Base-by-base conservation (phyloP, 2,797 vertebrate genomes). In the Sebastes oblongus region DNA sequence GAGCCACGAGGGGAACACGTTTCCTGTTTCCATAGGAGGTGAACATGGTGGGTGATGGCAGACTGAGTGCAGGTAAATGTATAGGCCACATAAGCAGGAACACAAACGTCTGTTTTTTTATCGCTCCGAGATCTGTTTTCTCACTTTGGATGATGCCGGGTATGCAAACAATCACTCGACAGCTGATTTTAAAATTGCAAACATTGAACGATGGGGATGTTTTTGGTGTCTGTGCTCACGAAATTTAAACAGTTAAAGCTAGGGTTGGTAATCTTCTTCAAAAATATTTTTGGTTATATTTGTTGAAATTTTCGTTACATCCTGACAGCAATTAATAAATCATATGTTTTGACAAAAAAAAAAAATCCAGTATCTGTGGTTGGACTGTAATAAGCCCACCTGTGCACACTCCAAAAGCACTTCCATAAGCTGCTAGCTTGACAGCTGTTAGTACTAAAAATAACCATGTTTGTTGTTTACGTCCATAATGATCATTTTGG, bases 1-100 rank as follows among this genome's bases (percentile, higher is more conserved):
- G 20, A 66, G 25, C 32, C 68, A 25, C 1, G 5, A 66, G 79
- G 81, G 78, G 78, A 64, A 5, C 13, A 10, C n/a, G 54, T 32
- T 81, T 79, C 65, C 69, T 71, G 78, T 81, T 81, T 81, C 68
- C 61, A 65, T 1, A 42, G 20, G 39, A 73, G 71, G 32, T 54
- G 72, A 61, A 50, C 46, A 4, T 1, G 29, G 62, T n/a, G 75
- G 74, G 66, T 62, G 75, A 77, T 64, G 72, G 72, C 70, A 82
- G 86, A 87, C 55, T 52, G 58, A 65, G 58, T 3, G 66, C 69
- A 85, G 80, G 77, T 84, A 65, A 69, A 81, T 56, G 9, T 62
- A 32, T 20, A 29, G 5, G 75, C 34, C 46, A 54, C 5, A 52
- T 20, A 52, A 69, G 61, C 75, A 77, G 16, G 24, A 75, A 36